A percentile compares a stretch with the other conserved stretches of the same genome.
Evolutionary conservation across 2,797 vertebrate genomes (phyloP).

Genomic region (Pyrrhura leucotis): DNA sequence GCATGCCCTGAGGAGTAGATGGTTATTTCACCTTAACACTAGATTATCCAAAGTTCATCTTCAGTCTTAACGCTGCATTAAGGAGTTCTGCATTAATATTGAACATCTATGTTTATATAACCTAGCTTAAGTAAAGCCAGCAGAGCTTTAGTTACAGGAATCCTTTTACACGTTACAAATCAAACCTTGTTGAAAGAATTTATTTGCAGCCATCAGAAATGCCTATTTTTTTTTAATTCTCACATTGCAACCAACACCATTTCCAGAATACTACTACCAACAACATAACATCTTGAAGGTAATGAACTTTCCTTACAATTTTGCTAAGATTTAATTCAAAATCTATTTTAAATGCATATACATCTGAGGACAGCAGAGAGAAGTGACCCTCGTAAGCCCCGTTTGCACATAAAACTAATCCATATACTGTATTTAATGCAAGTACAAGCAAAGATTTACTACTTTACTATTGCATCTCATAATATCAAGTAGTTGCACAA

Average conservation of each 20-base stretch:
- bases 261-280: neutral
- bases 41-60: neutral
- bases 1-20: neutral
- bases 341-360: neutral
- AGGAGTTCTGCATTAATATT: neutral
- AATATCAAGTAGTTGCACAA: neutral
- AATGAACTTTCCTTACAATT: neutral
- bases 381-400: neutral
- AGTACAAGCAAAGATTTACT: neutral
- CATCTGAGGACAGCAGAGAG: neutral
- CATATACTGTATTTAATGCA: neutral
- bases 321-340: neutral
- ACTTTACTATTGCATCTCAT: neutral
- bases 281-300: constrained; percentile 16
- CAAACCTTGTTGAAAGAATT: neutral
- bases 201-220: neutral
- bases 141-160: neutral
- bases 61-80: neutral
- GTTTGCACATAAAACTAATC: neutral
- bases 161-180: neutral
- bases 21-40: neutral
- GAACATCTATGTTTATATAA: neutral
- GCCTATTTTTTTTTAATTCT: neutral
- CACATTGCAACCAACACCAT: neutral
- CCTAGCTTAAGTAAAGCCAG: neutral